These are phyloP conservation scores for Ephialtes manifestator DNA, from an alignment of 2,888 invertebrate species.

Conservation along the genomic window DNA sequence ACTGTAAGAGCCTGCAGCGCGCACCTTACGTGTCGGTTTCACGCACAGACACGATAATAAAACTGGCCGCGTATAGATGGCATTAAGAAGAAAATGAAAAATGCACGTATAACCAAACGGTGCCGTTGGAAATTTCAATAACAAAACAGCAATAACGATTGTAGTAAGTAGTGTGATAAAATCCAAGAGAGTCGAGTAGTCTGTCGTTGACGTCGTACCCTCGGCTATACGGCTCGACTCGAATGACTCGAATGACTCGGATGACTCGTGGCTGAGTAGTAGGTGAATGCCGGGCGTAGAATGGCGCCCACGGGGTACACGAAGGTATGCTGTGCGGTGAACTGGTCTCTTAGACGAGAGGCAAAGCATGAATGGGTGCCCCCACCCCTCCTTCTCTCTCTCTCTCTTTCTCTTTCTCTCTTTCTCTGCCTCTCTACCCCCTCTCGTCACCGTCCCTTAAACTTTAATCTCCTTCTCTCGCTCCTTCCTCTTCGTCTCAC, in stretches of 20 bases:
- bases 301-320: constrained; percentile 82
- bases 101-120: neutral
- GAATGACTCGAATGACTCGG: constrained; percentile 73
- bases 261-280: constrained; percentile 76
- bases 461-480: constrained; percentile 49
- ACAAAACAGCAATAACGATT: neutral
- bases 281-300: constrained; percentile 79
- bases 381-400: constrained; percentile 75
- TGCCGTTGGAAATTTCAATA: neutral
- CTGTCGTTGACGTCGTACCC: neutral
- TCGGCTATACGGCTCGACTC: constrained; percentile 66
- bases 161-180: neutral
- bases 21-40: neutral
- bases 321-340: constrained; percentile 82
- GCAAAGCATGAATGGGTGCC: constrained; percentile 85
- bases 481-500: constrained; percentile 35
- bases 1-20: neutral
- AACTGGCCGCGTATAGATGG: neutral
- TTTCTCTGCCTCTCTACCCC: constrained; percentile 42
- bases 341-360: constrained; percentile 84
- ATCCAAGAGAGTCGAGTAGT: neutral
- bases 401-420: constrained; percentile 35
- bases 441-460: constrained; percentile 52
- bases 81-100: neutral
- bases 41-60: neutral